These are phyloP conservation scores for Narcine bancroftii DNA, from an alignment of 2,113 vertebrate species.

Conservation along the genomic window DNA sequence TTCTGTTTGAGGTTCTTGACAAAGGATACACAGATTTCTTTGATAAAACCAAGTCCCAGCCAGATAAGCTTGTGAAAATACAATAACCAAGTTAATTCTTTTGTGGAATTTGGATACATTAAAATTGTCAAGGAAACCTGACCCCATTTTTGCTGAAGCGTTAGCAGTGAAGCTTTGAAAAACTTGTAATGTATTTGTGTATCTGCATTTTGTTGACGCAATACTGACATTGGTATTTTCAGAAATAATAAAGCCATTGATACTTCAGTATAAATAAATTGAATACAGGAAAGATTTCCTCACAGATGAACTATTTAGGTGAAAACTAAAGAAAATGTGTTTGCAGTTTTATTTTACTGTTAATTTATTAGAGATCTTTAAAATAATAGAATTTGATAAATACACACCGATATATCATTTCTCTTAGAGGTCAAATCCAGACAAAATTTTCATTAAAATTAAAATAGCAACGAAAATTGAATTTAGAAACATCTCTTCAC, in stretches of 20 bases:
- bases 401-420: not conserved
- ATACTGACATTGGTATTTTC: not conserved
- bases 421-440: not conserved
- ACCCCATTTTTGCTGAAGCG: not conserved
- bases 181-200: not conserved
- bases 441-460: not conserved
- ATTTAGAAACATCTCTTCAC: not conserved
- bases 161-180: not conserved
- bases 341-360: not conserved
- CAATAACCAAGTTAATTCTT: not conserved
- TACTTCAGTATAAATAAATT: not conserved
- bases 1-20: not conserved
- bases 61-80: not conserved
- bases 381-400: not conserved
- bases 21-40: not conserved
- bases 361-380: not conserved
- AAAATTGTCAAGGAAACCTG: not conserved
- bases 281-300: not conserved
- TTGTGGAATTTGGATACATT: not conserved
- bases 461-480: not conserved
- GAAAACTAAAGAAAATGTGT: not conserved
- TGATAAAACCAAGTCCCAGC: not conserved
- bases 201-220: not conserved
- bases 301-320: not conserved
- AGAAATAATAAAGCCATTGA: not conserved